Conservation (phyloP, 30 jellyfish, hydroid and myxozoan genomes). For the Chrysaora quinquecirrha region DNA sequence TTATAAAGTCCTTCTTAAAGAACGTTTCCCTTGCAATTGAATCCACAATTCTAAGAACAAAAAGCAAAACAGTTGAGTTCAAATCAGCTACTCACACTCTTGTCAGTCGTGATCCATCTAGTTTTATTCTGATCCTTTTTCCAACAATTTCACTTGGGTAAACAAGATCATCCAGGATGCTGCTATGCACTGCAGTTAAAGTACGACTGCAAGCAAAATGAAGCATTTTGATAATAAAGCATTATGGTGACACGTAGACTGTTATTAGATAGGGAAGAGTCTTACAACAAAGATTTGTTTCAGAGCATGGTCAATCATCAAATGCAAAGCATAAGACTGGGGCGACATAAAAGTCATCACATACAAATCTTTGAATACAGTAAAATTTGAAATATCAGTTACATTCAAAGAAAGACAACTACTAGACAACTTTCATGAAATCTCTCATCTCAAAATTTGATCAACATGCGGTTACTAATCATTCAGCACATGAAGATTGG, state of each 20-base stretch:
- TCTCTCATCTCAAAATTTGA: too few species aligned
- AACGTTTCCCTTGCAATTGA: too few species aligned
- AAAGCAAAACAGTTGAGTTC: background rate
- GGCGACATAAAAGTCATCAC: constrained; percentile 67
- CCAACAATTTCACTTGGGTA: constrained; percentile 97
- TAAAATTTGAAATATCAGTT: too few species aligned
- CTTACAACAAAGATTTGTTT: constrained; percentile 3
- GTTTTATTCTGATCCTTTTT: constrained; percentile 85
- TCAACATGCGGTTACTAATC: too few species aligned
- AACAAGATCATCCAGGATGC: constrained; percentile 87
- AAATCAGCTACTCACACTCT: constrained; percentile 73
- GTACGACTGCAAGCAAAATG: constrained; percentile 91
- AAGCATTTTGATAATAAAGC: too few species aligned
- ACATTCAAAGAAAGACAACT: too few species aligned
- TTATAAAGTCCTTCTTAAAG: too few species aligned
- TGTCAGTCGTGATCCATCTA: constrained; percentile 89
- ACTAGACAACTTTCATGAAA: too few species aligned
- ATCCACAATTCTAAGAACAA: background rate
- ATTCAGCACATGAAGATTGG: too few species aligned
- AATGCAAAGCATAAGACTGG: constrained; percentile 54
- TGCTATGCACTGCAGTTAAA: constrained; percentile 89
- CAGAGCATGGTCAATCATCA: constrained; percentile 61
- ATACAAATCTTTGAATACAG: too few species aligned
- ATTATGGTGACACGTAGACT: background rate
- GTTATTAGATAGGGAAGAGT: background rate